A percentile compares a stretch with the other conserved stretches of the same genome.
Evolutionary conservation across 2,888 invertebrate genomes (phyloP).

Genomic region (Polia nebulosa): DNA sequence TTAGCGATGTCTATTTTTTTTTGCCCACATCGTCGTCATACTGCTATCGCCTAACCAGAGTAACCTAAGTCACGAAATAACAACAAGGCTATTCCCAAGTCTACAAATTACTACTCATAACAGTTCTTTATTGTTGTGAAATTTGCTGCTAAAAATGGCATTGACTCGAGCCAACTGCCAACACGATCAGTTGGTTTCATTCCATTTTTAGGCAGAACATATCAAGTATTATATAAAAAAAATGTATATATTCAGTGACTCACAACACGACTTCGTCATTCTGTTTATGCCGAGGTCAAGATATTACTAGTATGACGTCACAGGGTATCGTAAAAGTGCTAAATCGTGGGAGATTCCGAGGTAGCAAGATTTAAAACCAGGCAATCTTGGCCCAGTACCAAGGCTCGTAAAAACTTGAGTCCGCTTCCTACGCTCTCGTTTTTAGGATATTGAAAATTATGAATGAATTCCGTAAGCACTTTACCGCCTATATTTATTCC

Average conservation of each 20-base stretch:
- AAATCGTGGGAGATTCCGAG: constrained; percentile 51
- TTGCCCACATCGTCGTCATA: neutral
- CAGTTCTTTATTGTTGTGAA: constrained; percentile 11
- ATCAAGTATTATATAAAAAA: constrained; percentile 31
- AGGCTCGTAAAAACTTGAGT: constrained; percentile 57
- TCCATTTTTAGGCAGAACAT: constrained; percentile 33
- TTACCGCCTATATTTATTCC: constrained; percentile 41
- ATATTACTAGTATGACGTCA: constrained; percentile 56
- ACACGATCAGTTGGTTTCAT: constrained; percentile 23
- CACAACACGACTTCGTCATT: constrained; percentile 40
- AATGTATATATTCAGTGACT: constrained; percentile 32
- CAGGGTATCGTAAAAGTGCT: constrained; percentile 53
- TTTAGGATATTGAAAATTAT: constrained; percentile 56
- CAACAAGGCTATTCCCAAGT: neutral
- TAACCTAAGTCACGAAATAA: neutral
- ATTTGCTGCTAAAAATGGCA: constrained; percentile 35
- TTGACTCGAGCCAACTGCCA: constrained; percentile 37
- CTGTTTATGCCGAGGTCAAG: constrained; percentile 34
- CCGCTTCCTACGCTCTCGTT: constrained; percentile 46
- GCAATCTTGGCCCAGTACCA: constrained; percentile 62
- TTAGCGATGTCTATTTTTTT: no score
- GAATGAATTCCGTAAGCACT: constrained; percentile 58
- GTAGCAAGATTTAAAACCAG: constrained; percentile 59
- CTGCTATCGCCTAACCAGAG: neutral
- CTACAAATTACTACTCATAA: neutral